Conservation (phyloP, 64 coral and sea anemone genomes). For the Montipora capricornis region DNA sequence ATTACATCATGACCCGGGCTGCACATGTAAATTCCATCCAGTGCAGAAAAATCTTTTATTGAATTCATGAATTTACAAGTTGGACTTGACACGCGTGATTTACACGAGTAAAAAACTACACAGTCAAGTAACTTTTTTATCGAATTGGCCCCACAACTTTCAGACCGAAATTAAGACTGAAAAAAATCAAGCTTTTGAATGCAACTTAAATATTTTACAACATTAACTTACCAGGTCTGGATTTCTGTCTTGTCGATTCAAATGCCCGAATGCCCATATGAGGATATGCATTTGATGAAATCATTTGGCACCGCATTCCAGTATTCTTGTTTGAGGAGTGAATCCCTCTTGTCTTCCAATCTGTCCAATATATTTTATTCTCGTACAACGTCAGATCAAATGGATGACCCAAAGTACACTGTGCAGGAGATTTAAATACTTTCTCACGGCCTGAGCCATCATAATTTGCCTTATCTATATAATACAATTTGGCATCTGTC, state of each 20-base stretch:
- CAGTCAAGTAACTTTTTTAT: too few species aligned
- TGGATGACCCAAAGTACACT: slow-evolving; percentile 68
- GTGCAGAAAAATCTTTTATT: too few species aligned
- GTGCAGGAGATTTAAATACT: slow-evolving; percentile 52
- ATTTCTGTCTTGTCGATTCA: slow-evolving; percentile 50
- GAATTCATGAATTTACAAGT: too few species aligned
- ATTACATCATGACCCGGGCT: too few species aligned
- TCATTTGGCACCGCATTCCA: slow-evolving; percentile 33
- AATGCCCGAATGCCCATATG: slow-evolving; percentile 86
- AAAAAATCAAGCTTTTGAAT: too few species aligned
- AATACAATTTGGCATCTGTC: slow-evolving; percentile 87
- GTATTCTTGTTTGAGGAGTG: slow-evolving; percentile 82
- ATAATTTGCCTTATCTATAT: slow-evolving; percentile 77
- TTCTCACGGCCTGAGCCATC: slow-evolving; percentile 64
- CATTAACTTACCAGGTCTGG: neutral
- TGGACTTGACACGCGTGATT: too few species aligned
- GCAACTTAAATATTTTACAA: too few species aligned
- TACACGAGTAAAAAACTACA: too few species aligned
- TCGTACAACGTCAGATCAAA: slow-evolving; percentile 77
- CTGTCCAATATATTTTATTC: slow-evolving; percentile 88
- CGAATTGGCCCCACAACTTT: too few species aligned
- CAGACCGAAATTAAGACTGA: too few species aligned
- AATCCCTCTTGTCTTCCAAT: slow-evolving; percentile 79
- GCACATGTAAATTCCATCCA: too few species aligned
- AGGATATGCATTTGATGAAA: slow-evolving; percentile 57